These are phyloP conservation scores for Cataglyphis rosenhaueri DNA, from an alignment of 2,888 invertebrate genomes.

Conservation along the genomic window DNA sequence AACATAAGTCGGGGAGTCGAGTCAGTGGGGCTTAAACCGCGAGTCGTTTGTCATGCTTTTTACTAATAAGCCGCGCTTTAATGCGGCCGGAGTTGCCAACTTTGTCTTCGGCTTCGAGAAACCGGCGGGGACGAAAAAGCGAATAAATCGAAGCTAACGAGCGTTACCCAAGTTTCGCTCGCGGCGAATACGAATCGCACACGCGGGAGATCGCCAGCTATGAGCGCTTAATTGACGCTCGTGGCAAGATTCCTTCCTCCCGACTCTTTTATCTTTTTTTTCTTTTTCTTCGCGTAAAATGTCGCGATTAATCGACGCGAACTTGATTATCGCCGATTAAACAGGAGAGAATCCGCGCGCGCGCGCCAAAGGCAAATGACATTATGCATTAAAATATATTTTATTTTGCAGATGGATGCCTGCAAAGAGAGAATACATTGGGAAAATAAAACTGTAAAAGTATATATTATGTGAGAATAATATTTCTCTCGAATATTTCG, in stretches of 20 bases:
- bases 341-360: slow-evolving; percentile 16
- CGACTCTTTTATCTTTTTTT: neutral
- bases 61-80: slow-evolving; percentile 81
- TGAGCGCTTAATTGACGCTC: slow-evolving; percentile 32
- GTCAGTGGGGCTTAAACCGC: slow-evolving; percentile 76
- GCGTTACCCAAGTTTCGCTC: slow-evolving; percentile 40
- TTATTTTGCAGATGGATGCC: slow-evolving; percentile 31
- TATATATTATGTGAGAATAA: slow-evolving; percentile 8
- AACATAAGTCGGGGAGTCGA: slow-evolving; percentile 74
- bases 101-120: slow-evolving; percentile 61
- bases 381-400: neutral
- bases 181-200: slow-evolving; percentile 45
- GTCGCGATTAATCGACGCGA: slow-evolving; percentile 41
- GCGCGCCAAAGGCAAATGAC: neutral
- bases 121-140: slow-evolving; percentile 51
- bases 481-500: neutral
- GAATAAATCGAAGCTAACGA: slow-evolving; percentile 55
- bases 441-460: neutral
- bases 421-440: neutral
- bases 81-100: slow-evolving; percentile 68
- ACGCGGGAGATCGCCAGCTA: slow-evolving; percentile 33
- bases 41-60: slow-evolving; percentile 82
- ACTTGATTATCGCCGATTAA: slow-evolving; percentile 9
- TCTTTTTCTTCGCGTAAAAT: neutral
- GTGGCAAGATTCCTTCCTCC: slow-evolving; percentile 8